Base-by-base conservation (phyloP, 2,113 vertebrate genomes). In the Ptilonorhynchus violaceus region DNA sequence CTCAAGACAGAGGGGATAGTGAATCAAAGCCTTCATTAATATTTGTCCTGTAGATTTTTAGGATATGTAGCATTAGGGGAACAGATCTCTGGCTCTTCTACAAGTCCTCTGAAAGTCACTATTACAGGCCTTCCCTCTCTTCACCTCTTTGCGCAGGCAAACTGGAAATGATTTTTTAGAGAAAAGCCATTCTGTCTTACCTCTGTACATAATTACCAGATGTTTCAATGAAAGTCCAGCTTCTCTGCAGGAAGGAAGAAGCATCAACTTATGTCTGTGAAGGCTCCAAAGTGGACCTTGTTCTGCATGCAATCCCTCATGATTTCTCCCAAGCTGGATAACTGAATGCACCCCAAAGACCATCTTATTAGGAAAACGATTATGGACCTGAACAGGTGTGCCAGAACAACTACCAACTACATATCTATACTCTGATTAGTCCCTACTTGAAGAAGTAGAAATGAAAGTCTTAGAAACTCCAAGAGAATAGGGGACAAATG, bases 381-480 rank as follows among this genome's bases (percentile, higher is more conserved):
- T 55, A 19, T 7, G 7, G 23, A 46, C 17, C 13, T 55, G 31
- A 85, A 58, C 15, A 59, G 12, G 3, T 50, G 16, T 41, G 20
- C 14, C 62, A 75, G 44, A 59, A 68, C 15, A 73, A 73, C 4
- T 4, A 58, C 22, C 15, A 73, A 73, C 4, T 4, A 58, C 22
- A 20, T 1, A 1, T 19, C 18, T 41, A 5, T 17, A 8, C 8
- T 67, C 46, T 11, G 3, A 23, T 6, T 62, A 30, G 10, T 42
- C 9, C 6, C 31, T 74, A 9, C 16, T 7, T 37, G 33, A 75
- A 27, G 23, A 88, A 69, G 8, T 2, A 79, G 39, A 90, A 90
- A 79, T 37, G 39, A 66, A 85, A 74, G 21, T 28, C 87, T 63
- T 31, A 75, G 58, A 76, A 89, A 55, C 18, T 14, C 8, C 17